Conservation (phyloP, 2,888 invertebrate genomes). For the Anarsia innoxiella region DNA sequence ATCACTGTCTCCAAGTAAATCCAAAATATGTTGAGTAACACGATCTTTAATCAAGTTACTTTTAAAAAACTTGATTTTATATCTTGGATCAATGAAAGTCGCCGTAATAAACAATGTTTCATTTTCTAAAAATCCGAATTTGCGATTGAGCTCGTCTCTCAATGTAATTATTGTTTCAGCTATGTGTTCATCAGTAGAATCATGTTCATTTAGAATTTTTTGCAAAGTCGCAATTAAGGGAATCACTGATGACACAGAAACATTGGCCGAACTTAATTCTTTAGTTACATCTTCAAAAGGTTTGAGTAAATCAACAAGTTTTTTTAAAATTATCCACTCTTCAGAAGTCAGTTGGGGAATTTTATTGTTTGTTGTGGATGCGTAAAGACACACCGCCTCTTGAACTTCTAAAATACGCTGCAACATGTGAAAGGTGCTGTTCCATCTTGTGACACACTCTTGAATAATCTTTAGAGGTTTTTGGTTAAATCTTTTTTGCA, state of each 20-base stretch:
- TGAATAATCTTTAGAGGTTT: not conserved
- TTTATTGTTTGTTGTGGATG: conserved; percentile 14
- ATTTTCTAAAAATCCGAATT: conserved; percentile 13
- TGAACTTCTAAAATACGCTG: conserved; percentile 9
- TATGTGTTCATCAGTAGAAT: not conserved
- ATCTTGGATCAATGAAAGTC: conserved; percentile 16
- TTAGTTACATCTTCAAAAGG: conserved; percentile 21
- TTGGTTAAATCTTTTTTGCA: too few relatives aligned
- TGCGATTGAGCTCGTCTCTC: not conserved
- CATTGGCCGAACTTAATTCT: not conserved
- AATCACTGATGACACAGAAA: not conserved
- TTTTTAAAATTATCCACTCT: conserved; percentile 21
- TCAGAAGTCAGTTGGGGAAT: conserved; percentile 18
- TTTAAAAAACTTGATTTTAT: conserved; percentile 15
- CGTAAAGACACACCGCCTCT: conserved; percentile 13
- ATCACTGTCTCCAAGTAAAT: not conserved
- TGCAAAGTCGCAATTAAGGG: not conserved
- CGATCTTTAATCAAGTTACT: conserved; percentile 7
- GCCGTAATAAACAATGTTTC: conserved; percentile 15
- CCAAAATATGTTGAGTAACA: not conserved
- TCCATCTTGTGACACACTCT: conserved; percentile 9
- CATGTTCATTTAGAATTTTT: not conserved
- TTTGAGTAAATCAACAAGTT: conserved; percentile 15
- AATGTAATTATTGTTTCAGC: not conserved
- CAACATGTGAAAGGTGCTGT: conserved; percentile 8